Conservation (phyloP, 2,113 vertebrate species). For the Saimiri boliviensis region DNA sequence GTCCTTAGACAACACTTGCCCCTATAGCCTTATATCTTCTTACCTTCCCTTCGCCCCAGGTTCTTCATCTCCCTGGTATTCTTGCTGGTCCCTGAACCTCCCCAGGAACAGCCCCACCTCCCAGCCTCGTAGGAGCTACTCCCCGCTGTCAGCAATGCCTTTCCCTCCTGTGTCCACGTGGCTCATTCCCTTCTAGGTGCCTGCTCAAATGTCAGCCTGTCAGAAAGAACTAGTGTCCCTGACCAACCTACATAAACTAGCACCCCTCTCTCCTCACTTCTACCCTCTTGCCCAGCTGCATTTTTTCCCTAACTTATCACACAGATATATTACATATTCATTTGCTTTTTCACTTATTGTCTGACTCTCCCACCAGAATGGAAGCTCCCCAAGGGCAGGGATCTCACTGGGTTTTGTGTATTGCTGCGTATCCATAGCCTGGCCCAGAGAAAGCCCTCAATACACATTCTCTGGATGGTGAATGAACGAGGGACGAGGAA, state of each 20-base stretch:
- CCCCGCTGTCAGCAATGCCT: background rate
- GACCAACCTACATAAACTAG: rapidly evolving
- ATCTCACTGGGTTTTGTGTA: background rate
- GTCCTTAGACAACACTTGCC: background rate
- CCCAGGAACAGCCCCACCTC: background rate
- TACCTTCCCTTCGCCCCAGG: background rate
- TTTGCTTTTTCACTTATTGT: background rate
- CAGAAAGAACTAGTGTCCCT: rapidly evolving
- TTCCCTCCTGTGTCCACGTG: background rate
- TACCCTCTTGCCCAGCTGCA: background rate
- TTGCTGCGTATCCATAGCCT: background rate
- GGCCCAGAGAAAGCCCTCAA: background rate
- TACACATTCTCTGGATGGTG: background rate
- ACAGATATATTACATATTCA: background rate
- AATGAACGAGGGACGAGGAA: too few species aligned
- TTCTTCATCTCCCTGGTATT: background rate
- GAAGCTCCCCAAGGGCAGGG: background rate
- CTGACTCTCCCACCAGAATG: background rate
- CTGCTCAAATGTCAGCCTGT: background rate
- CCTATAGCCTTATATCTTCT: background rate
- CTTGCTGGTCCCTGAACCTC: background rate
- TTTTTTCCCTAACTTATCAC: background rate
- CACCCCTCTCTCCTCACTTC: background rate
- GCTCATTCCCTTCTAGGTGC: background rate
- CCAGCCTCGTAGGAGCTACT: background rate